These are phyloP conservation scores for Hyppa rectilinea DNA, from an alignment of 2,888 invertebrate genomes.

Conservation along the genomic window DNA sequence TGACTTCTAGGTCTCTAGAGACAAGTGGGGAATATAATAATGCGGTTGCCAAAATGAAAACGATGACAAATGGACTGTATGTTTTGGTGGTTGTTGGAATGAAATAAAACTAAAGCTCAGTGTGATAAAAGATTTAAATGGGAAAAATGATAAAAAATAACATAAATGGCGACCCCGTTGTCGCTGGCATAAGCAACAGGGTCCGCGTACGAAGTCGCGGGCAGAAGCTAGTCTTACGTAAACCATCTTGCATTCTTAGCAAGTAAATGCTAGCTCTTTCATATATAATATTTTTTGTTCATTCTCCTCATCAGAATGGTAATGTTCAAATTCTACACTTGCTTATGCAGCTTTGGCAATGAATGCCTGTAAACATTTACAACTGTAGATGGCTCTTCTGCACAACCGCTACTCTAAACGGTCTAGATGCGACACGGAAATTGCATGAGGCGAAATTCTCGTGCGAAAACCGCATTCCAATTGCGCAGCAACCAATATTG, in stretches of 20 bases:
- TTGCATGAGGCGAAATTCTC: conserved; percentile 45
- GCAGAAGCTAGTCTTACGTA: no score
- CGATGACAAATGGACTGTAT: no score
- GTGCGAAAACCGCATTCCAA: conserved; percentile 32
- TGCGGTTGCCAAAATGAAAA: no score
- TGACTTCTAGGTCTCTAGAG: no score
- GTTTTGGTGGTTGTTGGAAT: no score
- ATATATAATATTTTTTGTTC: background rate
- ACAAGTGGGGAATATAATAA: no score
- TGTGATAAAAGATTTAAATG: no score
- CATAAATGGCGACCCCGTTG: no score
- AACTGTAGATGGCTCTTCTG: conserved; percentile 3
- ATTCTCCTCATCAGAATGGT: background rate
- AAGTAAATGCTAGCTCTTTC: background rate
- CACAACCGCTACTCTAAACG: conserved; percentile 25
- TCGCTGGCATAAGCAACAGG: no score
- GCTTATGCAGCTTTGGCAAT: background rate
- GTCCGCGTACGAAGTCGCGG: no score
- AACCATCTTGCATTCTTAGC: background rate
- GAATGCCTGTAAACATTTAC: conserved; percentile 1
- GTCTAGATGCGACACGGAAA: conserved; percentile 36
- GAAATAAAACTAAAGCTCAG: no score
- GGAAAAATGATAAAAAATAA: no score
- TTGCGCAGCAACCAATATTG: conserved; percentile 24
- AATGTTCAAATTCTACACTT: background rate